phyloP scores from a whole-genome alignment of 2,113 vertebrate genomes.

The Nicator chloris region DNA sequence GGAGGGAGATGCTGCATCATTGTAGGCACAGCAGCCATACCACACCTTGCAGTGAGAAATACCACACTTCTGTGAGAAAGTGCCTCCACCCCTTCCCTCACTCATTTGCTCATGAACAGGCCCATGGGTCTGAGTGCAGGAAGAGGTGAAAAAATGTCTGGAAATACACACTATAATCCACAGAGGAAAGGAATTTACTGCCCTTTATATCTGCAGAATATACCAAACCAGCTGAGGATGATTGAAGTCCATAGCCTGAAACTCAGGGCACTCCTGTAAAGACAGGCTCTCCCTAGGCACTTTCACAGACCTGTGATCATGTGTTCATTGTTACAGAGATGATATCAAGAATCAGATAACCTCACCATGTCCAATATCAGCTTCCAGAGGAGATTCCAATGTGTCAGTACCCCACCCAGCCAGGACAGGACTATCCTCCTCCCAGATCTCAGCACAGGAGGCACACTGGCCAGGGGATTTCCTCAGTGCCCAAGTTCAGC shows the following conservation, averaged over 20 bases:
- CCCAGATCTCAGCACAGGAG: background rate
- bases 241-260: background rate
- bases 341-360: background rate
- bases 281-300: background rate
- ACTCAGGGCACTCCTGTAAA: background rate
- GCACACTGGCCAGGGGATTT: background rate
- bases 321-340: background rate
- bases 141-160: background rate
- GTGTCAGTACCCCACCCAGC: background rate
- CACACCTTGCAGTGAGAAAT: background rate
- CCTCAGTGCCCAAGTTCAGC: background rate
- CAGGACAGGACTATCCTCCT: background rate
- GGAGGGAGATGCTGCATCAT: background rate
- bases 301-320: background rate
- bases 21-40: background rate
- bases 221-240: background rate
- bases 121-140: background rate
- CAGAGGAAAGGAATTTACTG: background rate
- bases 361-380: background rate
- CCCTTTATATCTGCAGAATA: background rate
- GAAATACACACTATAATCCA: background rate
- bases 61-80: background rate
- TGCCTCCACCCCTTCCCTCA: background rate
- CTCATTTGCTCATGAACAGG: background rate
- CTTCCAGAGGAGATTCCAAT: background rate